phyloP scores from a whole-genome alignment of 2,888 invertebrate species.

The Lithophane socia region DNA sequence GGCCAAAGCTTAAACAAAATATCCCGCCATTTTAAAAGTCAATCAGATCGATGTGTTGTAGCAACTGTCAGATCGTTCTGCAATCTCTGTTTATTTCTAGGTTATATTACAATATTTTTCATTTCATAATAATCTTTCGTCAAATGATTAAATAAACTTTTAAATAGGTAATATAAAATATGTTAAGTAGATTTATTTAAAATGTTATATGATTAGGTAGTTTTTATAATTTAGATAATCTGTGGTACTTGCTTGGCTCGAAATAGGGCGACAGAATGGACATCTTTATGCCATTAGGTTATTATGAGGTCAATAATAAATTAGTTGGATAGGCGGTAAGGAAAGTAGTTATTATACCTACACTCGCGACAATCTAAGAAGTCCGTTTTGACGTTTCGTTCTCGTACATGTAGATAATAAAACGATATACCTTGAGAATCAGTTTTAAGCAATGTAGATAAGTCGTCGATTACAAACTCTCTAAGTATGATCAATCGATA shows the following conservation, averaged over 20 bases:
- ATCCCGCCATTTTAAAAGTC: constrained; percentile 45
- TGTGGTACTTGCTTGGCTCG: constrained; percentile 7
- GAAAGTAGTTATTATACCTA: neutral
- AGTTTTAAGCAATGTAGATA: no score
- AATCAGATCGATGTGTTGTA: constrained; percentile 62
- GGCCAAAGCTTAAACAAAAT: constrained; percentile 4
- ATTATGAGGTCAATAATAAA: neutral
- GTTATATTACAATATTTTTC: constrained; percentile 43
- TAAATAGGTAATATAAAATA: neutral
- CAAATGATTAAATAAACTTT: constrained; percentile 15
- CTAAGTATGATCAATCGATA: no score
- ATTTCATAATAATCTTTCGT: constrained; percentile 37
- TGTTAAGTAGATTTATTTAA: neutral
- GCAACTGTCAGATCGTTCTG: constrained; percentile 48
- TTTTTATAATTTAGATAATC: constrained; percentile 7
- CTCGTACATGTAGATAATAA: no score
- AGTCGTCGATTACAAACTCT: no score
- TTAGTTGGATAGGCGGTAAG: constrained; percentile 22
- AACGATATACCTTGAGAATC: no score
- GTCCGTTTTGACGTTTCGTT: no score
- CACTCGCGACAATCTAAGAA: no score
- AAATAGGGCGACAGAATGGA: neutral
- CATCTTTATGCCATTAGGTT: neutral
- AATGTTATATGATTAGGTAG: neutral
- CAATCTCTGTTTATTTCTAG: constrained; percentile 45